Conservation (phyloP, 2,888 invertebrate genomes). For the Adela reaumurella region DNA sequence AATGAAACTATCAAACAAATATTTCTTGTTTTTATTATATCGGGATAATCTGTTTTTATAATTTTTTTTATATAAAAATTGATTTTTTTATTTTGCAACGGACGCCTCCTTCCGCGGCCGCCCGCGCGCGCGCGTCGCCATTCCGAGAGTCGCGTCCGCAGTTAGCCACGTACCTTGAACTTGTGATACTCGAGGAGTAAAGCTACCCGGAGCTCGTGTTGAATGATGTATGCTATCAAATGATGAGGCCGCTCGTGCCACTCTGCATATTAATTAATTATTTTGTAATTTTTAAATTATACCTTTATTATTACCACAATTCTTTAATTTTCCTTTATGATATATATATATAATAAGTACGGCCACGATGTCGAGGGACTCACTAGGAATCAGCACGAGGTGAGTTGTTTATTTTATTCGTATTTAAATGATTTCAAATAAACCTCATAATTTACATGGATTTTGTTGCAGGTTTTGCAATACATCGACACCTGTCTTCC, state of each 20-base stretch:
- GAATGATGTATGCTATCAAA: slow-evolving; percentile 8
- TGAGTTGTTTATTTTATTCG: no score
- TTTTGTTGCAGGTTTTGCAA: no score
- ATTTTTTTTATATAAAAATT: slow-evolving; percentile 12
- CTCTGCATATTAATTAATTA: slow-evolving; percentile 2
- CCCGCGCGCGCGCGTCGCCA: slow-evolving; percentile 13
- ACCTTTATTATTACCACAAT: slow-evolving; percentile 51
- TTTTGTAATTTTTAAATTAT: slow-evolving; percentile 50
- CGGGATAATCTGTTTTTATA: slow-evolving; percentile 22
- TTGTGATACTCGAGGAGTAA: not conserved
- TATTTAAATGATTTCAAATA: no score
- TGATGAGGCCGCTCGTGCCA: slow-evolving; percentile 6
- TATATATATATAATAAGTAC: no score
- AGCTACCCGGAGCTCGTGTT: not conserved
- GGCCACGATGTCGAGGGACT: no score
- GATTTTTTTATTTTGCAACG: slow-evolving; percentile 18
- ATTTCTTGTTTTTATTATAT: slow-evolving; percentile 22
- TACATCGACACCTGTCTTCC: no score
- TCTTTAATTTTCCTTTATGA: slow-evolving; percentile 30
- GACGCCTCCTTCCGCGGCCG: slow-evolving; percentile 12
- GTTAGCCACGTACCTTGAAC: not conserved
- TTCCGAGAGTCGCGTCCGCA: no score
- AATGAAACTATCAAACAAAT: slow-evolving; percentile 21
- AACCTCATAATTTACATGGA: no score
- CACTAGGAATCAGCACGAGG: no score